Base-by-base conservation (phyloP, 1,140 invertebrate genomes). In the Anastrepha ludens region DNA sequence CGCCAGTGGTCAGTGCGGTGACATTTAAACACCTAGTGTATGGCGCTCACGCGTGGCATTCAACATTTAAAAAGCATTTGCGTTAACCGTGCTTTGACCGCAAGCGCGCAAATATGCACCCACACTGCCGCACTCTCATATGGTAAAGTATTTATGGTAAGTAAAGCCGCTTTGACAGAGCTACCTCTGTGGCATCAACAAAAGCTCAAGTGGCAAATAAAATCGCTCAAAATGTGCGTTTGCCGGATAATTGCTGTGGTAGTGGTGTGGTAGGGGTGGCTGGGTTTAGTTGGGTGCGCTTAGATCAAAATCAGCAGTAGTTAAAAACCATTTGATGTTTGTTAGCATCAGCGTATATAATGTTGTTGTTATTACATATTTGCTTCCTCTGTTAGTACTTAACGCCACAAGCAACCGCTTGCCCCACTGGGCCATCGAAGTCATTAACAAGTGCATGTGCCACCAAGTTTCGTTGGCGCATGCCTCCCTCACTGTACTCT, bases 201-300 rank as follows among this genome's bases (percentile, higher is more conserved):
- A 81, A 81, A 81, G 74, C 74, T 81, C 74, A 55, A 81, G 74
- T 81, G 74, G 74, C 44, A 81, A 58, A 81, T 81, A 81, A 81
- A 81, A 81, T 81, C 47, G 74, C n/a, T 81, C 74, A 55, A 20
- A 81, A 81, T 81, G 74, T 11, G 74, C 17, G 15, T 55, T 81
- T 81, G 44, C 50, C 55, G 47, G 47, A n/a, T 81, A 17, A 9
- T 17, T 47, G 29, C 29, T 13, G 70, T 6, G 44, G 44, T 13
- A 15, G 6, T 15, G 15, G 8, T 41, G 39, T 0, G 8, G 29
- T 9, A 15, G 8, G 9, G 65, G 0, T 4, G 64, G n/a, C n/a
- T 20, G 20, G 4, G 41, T 55, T 29, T 13, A 44, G 67, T 74
- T 74, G 17, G 41, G 15, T 44, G 74, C 20, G 44, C 13, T 58